These are phyloP conservation scores for Nymphalis c-album DNA, from an alignment of 2,888 invertebrate species.

Conservation along the genomic window DNA sequence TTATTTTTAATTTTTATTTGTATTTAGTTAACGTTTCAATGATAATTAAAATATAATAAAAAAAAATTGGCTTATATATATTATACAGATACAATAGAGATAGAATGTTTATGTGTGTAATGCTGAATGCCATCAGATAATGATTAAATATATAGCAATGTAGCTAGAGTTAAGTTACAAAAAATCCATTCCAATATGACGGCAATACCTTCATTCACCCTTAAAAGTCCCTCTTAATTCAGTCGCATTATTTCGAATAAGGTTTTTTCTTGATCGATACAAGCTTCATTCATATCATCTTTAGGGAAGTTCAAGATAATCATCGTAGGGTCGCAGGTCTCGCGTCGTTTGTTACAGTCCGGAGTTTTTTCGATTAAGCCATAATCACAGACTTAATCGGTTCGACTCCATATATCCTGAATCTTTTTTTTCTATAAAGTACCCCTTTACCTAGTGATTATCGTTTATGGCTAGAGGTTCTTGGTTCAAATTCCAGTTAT, in stretches of 20 bases:
- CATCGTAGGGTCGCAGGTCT: constrained; percentile 5
- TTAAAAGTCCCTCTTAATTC: not conserved
- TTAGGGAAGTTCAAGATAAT: constrained; percentile 5
- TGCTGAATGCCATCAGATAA: too few species aligned
- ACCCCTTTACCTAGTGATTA: not conserved
- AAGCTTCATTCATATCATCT: not conserved
- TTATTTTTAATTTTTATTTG: too few species aligned
- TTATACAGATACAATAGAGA: too few species aligned
- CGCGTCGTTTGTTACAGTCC: constrained; percentile 14
- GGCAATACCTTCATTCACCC: not conserved
- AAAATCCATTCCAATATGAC: too few species aligned
- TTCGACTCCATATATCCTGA: not conserved
- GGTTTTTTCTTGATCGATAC: not conserved
- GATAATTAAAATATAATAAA: too few species aligned
- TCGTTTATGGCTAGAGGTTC: not conserved
- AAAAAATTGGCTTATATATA: too few species aligned
- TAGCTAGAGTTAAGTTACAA: too few species aligned
- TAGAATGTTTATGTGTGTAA: too few species aligned
- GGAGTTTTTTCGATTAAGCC: not conserved
- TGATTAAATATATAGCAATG: too few species aligned
- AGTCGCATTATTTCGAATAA: not conserved
- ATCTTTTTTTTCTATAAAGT: not conserved
- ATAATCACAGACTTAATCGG: not conserved
- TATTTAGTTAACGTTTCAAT: too few species aligned
- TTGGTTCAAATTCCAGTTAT: too few species aligned